Evolutionary conservation across 64 coral and sea anemone species (phyloP), one percentile per base, ranked within the genome.

Genomic region (Trachythela sp.): DNA sequence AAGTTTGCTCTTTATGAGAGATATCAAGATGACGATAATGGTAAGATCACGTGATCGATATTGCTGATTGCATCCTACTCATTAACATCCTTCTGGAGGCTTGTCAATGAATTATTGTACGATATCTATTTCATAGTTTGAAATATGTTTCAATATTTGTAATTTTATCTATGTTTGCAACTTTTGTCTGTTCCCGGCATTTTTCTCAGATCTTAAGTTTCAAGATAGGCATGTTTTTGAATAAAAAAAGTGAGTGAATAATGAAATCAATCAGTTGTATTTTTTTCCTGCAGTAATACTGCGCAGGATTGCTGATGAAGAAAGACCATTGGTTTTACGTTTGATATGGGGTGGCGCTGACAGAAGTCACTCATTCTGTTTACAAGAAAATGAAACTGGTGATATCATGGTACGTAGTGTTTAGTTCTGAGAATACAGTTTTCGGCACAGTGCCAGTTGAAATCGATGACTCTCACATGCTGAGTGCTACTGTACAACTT

Each of bases 341-440:
- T 88, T 97, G 32, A 88, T 97, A 11, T 97, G 95, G 95, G 95
- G 95, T 40, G 95, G 95, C 88, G 91, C 75, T 54, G 95, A 97
- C 38, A 88, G 94, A 71, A 94, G 89, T 72, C 95, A 97, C 41
- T 94, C 91, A 17, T 97, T 97, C 31, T 97, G 93, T 71, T 91
- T 97, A 51, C 95, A 97, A 92, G 95, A 97, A 36, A 97, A 97
- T 94, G 95, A 97, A 91, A 97, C 95, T 68, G 95, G 95, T 2
- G 95, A 97, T 88, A 97, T 97, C 86, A 86, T 97, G 91, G 95
- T 94, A 86, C 85, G 95, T 91, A 7, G 48, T 83, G 50, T 22
- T 8, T 40, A 71, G 14, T 83, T 45, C 13, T 83, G 52, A 35
- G 14, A 0, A 36, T 6, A 22, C 2, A 56, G 29, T 20, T n/a